phyloP scores from a whole-genome alignment of 1,140 invertebrate genomes.

The Drosophila grimshawi region DNA sequence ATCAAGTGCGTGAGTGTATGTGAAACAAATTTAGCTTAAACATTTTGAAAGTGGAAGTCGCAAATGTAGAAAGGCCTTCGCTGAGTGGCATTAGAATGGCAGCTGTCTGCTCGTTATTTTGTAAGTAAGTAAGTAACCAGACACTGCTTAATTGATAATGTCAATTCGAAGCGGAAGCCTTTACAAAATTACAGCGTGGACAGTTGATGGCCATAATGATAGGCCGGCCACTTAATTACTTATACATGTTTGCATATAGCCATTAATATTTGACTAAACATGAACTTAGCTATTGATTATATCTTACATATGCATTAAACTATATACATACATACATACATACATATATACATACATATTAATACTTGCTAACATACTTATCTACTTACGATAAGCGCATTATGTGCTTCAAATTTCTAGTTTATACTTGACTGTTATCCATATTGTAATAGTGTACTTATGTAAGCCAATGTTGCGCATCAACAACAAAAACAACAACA shows the following conservation, averaged over 20 bases:
- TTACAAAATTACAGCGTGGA: slow-evolving; percentile 53
- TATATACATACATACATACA: slow-evolving; percentile 40
- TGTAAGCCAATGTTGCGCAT: slow-evolving; percentile 53
- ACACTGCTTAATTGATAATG: slow-evolving; percentile 72
- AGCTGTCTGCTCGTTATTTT: slow-evolving; percentile 65
- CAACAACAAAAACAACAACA: slow-evolving; percentile 21
- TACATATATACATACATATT: slow-evolving; percentile 44
- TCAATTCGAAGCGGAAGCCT: slow-evolving; percentile 58
- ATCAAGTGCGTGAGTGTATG: slow-evolving; percentile 7
- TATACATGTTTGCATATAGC: slow-evolving; percentile 58
- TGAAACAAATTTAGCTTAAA: slow-evolving; percentile 24
- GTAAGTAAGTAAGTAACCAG: slow-evolving; percentile 25
- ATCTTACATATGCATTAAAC: slow-evolving; percentile 17
- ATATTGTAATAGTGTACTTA: slow-evolving; percentile 45
- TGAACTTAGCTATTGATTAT: slow-evolving; percentile 75
- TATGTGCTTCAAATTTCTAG: slow-evolving; percentile 63
- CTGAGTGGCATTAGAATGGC: slow-evolving; percentile 32
- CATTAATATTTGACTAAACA: slow-evolving; percentile 76
- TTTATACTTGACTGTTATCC: slow-evolving; percentile 45
- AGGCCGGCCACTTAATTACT: slow-evolving; percentile 31
- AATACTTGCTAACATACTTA: neutral
- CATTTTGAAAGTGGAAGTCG: slow-evolving; percentile 7
- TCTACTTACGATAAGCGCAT: slow-evolving; percentile 64
- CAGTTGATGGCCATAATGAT: slow-evolving; percentile 58
- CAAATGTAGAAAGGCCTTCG: slow-evolving; percentile 18